Conservation (phyloP, 2,113 vertebrate species). For the Pampusana beccarii region DNA sequence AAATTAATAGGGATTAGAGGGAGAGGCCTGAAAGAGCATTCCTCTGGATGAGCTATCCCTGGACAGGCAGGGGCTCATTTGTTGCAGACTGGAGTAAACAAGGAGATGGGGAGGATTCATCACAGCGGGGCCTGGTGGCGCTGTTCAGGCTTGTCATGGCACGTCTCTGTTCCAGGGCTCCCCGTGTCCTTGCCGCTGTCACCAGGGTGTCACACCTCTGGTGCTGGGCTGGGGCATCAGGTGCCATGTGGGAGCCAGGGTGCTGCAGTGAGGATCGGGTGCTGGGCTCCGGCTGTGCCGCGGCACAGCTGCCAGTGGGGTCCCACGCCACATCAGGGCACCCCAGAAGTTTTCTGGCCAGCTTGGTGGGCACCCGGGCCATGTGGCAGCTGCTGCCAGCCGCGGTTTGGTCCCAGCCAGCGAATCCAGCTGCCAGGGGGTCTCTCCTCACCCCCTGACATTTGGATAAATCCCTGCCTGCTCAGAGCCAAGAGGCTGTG, state of each 20-base stretch:
- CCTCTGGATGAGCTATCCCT: constrained; percentile 68
- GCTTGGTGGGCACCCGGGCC: not conserved
- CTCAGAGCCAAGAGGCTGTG: constrained; percentile 44
- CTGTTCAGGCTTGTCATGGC: not conserved
- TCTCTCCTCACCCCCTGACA: constrained; percentile 82
- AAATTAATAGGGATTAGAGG: constrained; percentile 97
- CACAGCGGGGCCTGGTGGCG: not conserved
- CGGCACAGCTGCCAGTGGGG: accelerated
- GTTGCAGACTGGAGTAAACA: constrained; percentile 67
- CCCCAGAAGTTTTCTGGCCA: not conserved
- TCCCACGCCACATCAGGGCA: accelerated
- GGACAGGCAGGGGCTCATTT: constrained; percentile 74
- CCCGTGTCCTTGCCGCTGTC: not conserved
- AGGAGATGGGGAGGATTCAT: constrained; percentile 60
- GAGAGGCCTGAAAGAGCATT: constrained; percentile 76
- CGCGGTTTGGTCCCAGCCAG: not conserved
- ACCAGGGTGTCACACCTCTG: not conserved
- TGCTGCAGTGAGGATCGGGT: not conserved
- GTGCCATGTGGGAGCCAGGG: not conserved
- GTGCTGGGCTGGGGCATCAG: accelerated
- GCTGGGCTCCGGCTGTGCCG: accelerated
- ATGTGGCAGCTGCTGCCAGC: not conserved
- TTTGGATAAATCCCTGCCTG: constrained; percentile 79
- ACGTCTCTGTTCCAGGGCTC: not conserved
- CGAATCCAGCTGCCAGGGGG: constrained; percentile 51